Evolutionary conservation across 2,797 vertebrate species (phyloP).

Genomic region (Sebastolobus altivelis): DNA sequence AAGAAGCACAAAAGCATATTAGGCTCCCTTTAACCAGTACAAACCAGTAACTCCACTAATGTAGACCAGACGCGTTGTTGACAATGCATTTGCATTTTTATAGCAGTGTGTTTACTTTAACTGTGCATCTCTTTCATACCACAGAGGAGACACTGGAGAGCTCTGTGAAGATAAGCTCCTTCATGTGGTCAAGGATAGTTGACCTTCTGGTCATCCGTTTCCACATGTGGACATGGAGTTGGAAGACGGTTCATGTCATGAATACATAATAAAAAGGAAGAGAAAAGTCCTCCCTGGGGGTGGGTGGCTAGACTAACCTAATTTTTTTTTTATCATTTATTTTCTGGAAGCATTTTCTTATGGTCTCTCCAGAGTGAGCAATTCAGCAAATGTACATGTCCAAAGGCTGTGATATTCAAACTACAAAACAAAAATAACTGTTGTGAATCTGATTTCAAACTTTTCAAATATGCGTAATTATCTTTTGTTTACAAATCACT

Average conservation of each 20-base stretch:
- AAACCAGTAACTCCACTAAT: slow-evolving; percentile 58
- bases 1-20: too few species aligned
- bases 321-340: slow-evolving; percentile 1
- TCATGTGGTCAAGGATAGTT: slow-evolving; percentile 35
- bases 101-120: neutral
- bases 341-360: neutral
- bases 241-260: slow-evolving; percentile 25
- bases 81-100: slow-evolving; percentile 16
- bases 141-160: neutral
- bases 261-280: slow-evolving; percentile 17
- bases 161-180: slow-evolving; percentile 27
- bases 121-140: slow-evolving; percentile 12
- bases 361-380: neutral
- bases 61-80: slow-evolving; percentile 52
- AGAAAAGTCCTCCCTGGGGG: neutral
- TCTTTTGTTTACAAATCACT: neutral
- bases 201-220: slow-evolving; percentile 47
- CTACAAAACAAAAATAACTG: too few species aligned
- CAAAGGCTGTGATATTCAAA: neutral
- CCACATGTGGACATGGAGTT: slow-evolving; percentile 23
- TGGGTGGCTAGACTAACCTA: neutral
- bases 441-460: slow-evolving; percentile 1
- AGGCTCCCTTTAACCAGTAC: neutral
- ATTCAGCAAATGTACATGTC: neutral
- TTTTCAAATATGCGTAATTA: neutral